Conservation (phyloP, 2,888 invertebrate species). For the Magallana nippona region DNA sequence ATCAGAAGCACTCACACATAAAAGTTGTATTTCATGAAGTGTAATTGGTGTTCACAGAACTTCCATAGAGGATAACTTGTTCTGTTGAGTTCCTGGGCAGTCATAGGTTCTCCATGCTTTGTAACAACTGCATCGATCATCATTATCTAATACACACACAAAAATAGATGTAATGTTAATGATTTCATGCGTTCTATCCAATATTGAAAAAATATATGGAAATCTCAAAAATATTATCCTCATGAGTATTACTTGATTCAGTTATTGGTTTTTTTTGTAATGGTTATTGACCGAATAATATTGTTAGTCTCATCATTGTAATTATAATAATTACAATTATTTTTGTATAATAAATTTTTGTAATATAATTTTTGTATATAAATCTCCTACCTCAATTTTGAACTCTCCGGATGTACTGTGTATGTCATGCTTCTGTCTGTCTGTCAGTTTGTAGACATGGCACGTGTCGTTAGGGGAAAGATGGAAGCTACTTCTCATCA, state of each 20-base stretch:
- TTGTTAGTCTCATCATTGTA: too few relatives aligned
- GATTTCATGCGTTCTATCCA: neutral
- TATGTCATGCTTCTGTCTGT: neutral
- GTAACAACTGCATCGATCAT: neutral
- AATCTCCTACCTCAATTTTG: neutral
- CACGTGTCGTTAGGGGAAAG: neutral
- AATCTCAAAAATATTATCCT: neutral
- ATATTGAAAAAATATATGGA: neutral
- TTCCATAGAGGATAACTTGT: slow-evolving; percentile 2
- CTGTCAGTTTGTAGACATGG: slow-evolving; percentile 16
- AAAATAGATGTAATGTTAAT: neutral
- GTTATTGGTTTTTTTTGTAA: too few relatives aligned
- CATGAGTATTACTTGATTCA: too few relatives aligned
- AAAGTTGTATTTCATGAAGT: slow-evolving; percentile 16
- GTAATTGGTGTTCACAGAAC: neutral
- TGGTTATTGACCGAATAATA: too few relatives aligned
- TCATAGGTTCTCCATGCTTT: neutral
- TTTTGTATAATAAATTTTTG: too few relatives aligned
- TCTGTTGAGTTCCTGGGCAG: neutral
- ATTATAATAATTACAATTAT: too few relatives aligned
- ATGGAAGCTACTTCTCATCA: neutral
- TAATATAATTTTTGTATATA: too few relatives aligned
- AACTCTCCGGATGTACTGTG: neutral
- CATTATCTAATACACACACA: neutral
- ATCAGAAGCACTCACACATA: neutral